phyloP scores from a whole-genome alignment of 2,888 invertebrate genomes.

The Eristalinus aeneus region DNA sequence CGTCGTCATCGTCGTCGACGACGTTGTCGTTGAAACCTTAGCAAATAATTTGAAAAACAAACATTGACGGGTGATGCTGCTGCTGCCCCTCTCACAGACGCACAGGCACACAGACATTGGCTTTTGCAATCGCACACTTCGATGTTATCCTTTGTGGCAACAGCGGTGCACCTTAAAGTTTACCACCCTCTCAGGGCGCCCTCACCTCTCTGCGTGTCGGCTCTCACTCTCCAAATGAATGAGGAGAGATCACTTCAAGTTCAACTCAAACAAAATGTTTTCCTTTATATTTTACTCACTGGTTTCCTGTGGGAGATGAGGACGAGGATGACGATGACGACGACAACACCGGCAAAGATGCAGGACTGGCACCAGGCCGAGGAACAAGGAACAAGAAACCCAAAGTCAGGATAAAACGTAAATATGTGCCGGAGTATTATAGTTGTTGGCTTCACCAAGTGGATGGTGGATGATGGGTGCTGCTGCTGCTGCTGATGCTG shows the following conservation, averaged over 20 bases:
- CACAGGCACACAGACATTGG: slow-evolving; percentile 8
- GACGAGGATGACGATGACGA: slow-evolving; percentile 5
- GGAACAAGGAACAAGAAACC: not conserved
- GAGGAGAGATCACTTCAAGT: slow-evolving; percentile 69
- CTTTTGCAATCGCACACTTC: slow-evolving; percentile 66
- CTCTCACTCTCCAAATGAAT: slow-evolving; percentile 38
- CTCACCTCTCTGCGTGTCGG: not conserved
- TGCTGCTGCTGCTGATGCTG: not conserved
- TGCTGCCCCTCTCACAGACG: not conserved
- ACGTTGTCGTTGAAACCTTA: slow-evolving; percentile 68
- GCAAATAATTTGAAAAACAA: slow-evolving; percentile 71
- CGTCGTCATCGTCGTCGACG: slow-evolving; percentile 43
- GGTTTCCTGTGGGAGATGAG: slow-evolving; percentile 41
- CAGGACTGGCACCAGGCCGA: slow-evolving; percentile 28
- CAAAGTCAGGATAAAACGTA: slow-evolving; percentile 59
- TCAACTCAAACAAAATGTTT: slow-evolving; percentile 71
- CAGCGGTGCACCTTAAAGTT: slow-evolving; percentile 69
- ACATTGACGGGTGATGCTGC: slow-evolving; percentile 63
- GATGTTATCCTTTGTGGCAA: slow-evolving; percentile 68
- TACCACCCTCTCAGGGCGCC: slow-evolving; percentile 7
- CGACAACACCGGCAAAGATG: slow-evolving; percentile 25
- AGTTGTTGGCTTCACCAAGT: slow-evolving; percentile 24
- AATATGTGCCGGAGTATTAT: slow-evolving; percentile 51
- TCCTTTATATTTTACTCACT: slow-evolving; percentile 55
- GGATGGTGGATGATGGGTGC: not conserved